Base-by-base conservation (phyloP, 1,140 invertebrate genomes). In the Wasmannia auropunctata region DNA sequence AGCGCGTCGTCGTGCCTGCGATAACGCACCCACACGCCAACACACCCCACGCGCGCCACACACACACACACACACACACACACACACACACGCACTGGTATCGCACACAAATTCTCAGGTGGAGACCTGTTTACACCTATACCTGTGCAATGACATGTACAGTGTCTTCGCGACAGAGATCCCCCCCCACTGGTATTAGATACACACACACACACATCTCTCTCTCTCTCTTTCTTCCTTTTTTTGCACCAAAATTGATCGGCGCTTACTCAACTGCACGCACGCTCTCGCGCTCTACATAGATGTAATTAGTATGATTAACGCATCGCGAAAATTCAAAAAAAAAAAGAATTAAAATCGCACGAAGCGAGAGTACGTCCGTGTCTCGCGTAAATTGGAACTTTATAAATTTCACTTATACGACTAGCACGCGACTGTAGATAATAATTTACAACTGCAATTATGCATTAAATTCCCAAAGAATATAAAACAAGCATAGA, bases 351-450 rank as follows among this genome's bases (percentile, higher is more conserved):
- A 63, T 70, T 16, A 22, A 22, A 56, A 14, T 10, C 60, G 25
- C 54, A 34, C 28, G 58, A 49, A 63, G 40, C 5, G 56, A 77
- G 37, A 77, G 11, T n/a, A 72, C 25, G 31, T 8, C 62, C 5
- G 31, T n/a, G 62, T 51, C 34, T 37, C 25, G 46, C 51, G 56
- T 51, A 46, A 69, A 80, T 43, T 51, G 34, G 31, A 80, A 22
- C 62, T 69, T 37, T 28, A 80, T 80, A 80, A 69, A 80, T 80
- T 80, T 80, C 76, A 69, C 62, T 80, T 63, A n/a, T n/a, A 69
- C 77, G 46, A 80, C 22, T n/a, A 22, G 34, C 77, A 77, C 75
- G 75, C 56, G 25, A 40, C 40, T 16, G 43, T n/a, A 25, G 43
- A 51, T 69, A 80, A 69, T 80, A 51, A 80, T 80, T 80, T 54